Conservation (phyloP, 2,113 vertebrate species). For the Lagopus muta region DNA sequence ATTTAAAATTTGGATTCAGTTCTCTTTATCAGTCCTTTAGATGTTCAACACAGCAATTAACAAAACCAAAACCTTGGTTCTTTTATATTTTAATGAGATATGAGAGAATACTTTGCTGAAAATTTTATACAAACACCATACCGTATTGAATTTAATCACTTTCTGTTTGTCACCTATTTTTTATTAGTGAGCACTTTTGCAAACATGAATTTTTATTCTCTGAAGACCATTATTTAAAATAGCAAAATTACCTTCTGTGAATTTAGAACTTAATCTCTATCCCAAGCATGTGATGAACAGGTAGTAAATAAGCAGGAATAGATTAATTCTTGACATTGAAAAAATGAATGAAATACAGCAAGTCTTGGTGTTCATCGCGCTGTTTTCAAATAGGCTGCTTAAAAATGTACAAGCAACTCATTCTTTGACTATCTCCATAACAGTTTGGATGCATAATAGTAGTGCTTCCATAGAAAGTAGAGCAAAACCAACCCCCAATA, state of each 20-base stretch:
- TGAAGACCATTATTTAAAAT: conserved; percentile 4
- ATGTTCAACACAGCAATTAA: background rate
- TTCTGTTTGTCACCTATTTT: background rate
- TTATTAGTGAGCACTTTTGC: background rate
- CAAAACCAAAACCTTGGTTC: background rate
- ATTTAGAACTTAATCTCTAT: conserved; percentile 7
- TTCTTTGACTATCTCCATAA: background rate
- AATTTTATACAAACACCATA: background rate
- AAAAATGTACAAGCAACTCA: background rate
- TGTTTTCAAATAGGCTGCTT: conserved; percentile 6
- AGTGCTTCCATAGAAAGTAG: background rate
- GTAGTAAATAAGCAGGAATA: conserved; percentile 8
- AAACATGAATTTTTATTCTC: background rate
- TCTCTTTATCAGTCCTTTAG: background rate
- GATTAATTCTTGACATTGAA: conserved; percentile 24
- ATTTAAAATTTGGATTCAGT: background rate
- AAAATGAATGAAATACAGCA: background rate
- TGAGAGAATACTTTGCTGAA: background rate
- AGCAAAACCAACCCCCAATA: background rate
- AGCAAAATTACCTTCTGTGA: conserved; percentile 30
- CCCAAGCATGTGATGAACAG: background rate
- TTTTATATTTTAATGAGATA: background rate
- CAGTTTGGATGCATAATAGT: background rate
- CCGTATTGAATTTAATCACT: background rate
- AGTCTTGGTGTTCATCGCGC: background rate